Evolutionary conservation across 2,113 vertebrate species (phyloP), one percentile per base, ranked within the genome.

Genomic region (Motacilla tschutschensis): DNA sequence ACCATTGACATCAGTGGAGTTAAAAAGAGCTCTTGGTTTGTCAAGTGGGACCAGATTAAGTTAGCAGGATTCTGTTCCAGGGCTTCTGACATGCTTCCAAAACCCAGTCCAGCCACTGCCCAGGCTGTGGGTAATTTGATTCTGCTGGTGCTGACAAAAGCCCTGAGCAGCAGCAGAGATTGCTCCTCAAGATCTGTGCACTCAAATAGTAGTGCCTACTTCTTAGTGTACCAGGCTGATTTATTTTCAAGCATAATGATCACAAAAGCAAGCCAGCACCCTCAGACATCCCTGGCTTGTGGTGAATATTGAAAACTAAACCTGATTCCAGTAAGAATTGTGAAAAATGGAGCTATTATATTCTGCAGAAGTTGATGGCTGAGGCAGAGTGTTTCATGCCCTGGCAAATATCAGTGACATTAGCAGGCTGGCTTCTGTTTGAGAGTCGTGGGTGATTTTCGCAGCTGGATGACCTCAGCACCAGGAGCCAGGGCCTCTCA

Each of bases 1-100:
- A 69, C 35, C 59, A 26, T 14, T 83, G 36, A 63, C 35, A 72
- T 72, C 33, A 78, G 29, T 26, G 25, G n/a, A 75, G 50, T 38
- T 91, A 69, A 67, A 85, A 66, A 58, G 50, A 69, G 33, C 35
- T 38, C 66, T 87, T 87, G 76, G 67, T 95, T 85, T 31, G 26
- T 83, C 57, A 77, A 65, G 55, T 69, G 67, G 40, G 16, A 79
- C 33, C 44, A 71, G 53, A 79, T 76, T 64, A 82, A 74, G 26
- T 70, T 90, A 86, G 54, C 5, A 12, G 43, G 57, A 77, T 88
- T 84, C 50, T 92, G 57, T 88, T 92, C 59, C 38, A 60, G 59
- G 31, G 55, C 71, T 90, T 71, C 71, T 91, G 78, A 90, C 40
- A 12, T 44, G 25, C 29, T 72, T 88, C 75, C 57, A 79, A 82